These are phyloP conservation scores for Eunapius fragilis DNA, from an alignment of 37 sponge, comb jelly and placozoan genomes.

Conservation along the genomic window DNA sequence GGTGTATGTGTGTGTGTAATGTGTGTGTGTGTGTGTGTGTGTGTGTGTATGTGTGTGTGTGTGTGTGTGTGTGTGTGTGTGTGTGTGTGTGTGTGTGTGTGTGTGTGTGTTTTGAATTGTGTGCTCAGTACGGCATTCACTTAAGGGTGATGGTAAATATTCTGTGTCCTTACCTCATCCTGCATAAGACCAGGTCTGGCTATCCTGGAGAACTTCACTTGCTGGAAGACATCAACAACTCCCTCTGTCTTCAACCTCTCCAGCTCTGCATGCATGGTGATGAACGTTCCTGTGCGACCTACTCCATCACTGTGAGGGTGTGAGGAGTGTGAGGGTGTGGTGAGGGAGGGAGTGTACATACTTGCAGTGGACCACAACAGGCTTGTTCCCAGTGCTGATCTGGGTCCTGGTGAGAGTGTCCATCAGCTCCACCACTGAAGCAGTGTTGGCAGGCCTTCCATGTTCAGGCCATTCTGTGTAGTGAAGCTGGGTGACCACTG, in stretches of 20 bases:
- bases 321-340: not conserved
- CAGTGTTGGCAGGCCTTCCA: slow-evolving; percentile 55
- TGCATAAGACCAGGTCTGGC: slow-evolving; percentile 89
- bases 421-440: slow-evolving; percentile 82
- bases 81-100: too few species aligned
- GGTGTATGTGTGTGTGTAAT: too few species aligned
- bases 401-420: slow-evolving; percentile 88
- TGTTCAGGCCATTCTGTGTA: slow-evolving; percentile 89
- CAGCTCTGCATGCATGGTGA: slow-evolving; percentile 74
- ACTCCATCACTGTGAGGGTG: slow-evolving; percentile 71
- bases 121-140: too few species aligned
- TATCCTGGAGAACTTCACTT: slow-evolving; percentile 68
- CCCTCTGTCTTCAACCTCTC: slow-evolving; percentile 91
- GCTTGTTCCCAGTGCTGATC: slow-evolving; percentile 69
- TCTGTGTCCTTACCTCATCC: slow-evolving; percentile 64
- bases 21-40: too few species aligned
- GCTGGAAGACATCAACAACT: slow-evolving; percentile 93
- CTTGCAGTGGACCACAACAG: slow-evolving; percentile 90
- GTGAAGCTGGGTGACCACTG: slow-evolving; percentile 83
- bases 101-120: too few species aligned
- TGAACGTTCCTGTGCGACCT: slow-evolving; percentile 90
- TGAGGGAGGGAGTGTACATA: slow-evolving; percentile 9
- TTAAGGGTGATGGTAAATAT: too few species aligned
- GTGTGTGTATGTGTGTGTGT: too few species aligned
- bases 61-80: too few species aligned